Base-by-base conservation (phyloP, 2,113 vertebrate genomes). In the Bubalus kerabau region DNA sequence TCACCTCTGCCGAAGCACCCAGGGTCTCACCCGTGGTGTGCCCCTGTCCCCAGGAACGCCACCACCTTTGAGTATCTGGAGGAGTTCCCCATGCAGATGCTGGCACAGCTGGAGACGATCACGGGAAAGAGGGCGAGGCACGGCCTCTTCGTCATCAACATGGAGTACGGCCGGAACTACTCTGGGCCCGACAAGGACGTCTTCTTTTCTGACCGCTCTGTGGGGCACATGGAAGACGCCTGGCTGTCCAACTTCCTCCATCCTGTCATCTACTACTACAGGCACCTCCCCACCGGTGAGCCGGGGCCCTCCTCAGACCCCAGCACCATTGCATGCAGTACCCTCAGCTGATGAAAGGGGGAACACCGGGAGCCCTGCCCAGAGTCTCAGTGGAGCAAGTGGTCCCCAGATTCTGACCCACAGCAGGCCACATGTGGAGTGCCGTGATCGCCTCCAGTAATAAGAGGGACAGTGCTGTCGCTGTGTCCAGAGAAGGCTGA, bases 221-320 rank as follows among this genome's bases (percentile, higher is more conserved):
- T 99, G 97, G 99, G 99, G 13, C 99, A 99, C 92, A 99, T 99
- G 46, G 99, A 99, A 60, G 99, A 99, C 1, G 99, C 99, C 90
- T 99, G 99, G 99, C 99, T 99, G 94, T 99, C 99, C 11, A 99
- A 99, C 98, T 99, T 99, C 97, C 98, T 99, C 54, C 99, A 99
- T 90, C 99, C 99, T 3, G 99, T 99, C 95, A 98, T 99, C 96
- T 99, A 99, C 96, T 99, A 99, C 97, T 99, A 99, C 96, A 98
- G 98, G 76, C 98, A 4, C 24, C 99, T 99, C 26, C 99, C 99
- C 67, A 99, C 99, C 16, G 99, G 99, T 99, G 96, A 99, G 97
- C 46, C 5, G 23, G 80, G 91, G 46, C 21, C 3, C 64, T 16
- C 17, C 48, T 57, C 1, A 0, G 21, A 46, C 87, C 84, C 56